A percentile compares a stretch with the other conserved stretches of the same genome.
phyloP scores from a whole-genome alignment of 2,888 invertebrate species.

The Hoplodrina blanda region DNA sequence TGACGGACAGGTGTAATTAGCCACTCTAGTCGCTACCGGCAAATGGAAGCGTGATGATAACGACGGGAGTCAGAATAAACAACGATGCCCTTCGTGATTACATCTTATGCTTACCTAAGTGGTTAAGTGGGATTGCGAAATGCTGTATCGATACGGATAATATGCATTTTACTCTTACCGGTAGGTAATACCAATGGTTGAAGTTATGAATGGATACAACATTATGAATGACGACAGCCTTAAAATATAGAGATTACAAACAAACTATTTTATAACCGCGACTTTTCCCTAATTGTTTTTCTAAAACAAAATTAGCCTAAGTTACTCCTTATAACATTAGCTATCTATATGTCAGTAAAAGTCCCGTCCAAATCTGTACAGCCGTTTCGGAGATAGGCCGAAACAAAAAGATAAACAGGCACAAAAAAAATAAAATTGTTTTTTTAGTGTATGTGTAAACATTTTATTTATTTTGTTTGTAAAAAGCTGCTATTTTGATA shows the following conservation, averaged over 20 bases:
- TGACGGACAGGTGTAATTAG: constrained; percentile 89
- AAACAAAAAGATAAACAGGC: too few species aligned
- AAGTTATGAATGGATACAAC: constrained; percentile 53
- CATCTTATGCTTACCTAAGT: constrained; percentile 73
- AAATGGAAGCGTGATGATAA: constrained; percentile 80
- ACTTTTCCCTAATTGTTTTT: background rate
- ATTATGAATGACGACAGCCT: constrained; percentile 51
- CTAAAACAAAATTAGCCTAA: too few species aligned
- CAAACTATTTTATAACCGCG: background rate
- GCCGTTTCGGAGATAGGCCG: too few species aligned
- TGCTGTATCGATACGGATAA: constrained; percentile 59
- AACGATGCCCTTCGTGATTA: constrained; percentile 84
- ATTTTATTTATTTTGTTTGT: too few species aligned
- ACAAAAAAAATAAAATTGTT: too few species aligned
- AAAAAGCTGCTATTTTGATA: too few species aligned
- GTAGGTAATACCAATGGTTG: constrained; percentile 19
- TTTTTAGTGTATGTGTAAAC: too few species aligned
- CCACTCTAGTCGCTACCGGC: constrained; percentile 75
- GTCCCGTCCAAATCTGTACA: too few species aligned
- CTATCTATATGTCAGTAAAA: too few species aligned
- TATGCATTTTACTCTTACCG: constrained; percentile 29
- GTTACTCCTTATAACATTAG: too few species aligned
- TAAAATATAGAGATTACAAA: background rate
- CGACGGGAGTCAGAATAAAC: constrained; percentile 77
- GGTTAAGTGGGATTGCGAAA: constrained; percentile 79